Evolutionary conservation across 2,797 vertebrate species (phyloP).

Genomic region (Zalophus californianus): DNA sequence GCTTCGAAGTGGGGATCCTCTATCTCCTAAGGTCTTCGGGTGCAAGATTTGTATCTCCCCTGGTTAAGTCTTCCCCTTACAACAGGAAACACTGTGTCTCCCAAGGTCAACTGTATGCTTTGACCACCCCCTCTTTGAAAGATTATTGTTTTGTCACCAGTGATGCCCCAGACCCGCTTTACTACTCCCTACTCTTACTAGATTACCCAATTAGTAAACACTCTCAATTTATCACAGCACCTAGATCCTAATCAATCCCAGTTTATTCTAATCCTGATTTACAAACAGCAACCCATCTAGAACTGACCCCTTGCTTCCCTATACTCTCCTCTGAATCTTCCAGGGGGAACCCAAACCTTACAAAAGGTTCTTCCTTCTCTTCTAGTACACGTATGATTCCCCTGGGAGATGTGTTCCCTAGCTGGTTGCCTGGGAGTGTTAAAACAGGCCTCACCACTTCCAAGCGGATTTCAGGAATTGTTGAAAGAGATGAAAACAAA

Average conservation of each 20-base stretch:
- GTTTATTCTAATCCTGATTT: neutral
- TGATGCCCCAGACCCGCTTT: neutral
- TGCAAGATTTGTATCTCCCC: neutral
- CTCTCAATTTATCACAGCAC: neutral
- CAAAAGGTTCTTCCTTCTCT: neutral
- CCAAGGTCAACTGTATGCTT: neutral
- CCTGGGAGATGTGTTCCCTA: neutral
- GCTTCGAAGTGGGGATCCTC: neutral
- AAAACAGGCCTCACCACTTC: neutral
- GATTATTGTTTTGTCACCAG: neutral
- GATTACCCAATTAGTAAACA: neutral
- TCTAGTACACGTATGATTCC: neutral
- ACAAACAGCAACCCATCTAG: neutral
- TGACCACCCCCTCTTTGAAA: neutral
- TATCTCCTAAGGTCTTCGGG: neutral
- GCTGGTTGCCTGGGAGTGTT: neutral
- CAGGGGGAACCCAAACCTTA: neutral
- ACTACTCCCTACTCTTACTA: neutral
- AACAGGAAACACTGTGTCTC: neutral
- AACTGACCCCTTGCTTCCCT: neutral
- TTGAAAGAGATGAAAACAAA: slow-evolving; percentile 13
- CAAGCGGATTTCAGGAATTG: neutral
- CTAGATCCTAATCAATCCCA: neutral
- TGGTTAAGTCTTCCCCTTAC: neutral
- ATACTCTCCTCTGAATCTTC: neutral